Evolutionary conservation across 2,888 invertebrate genomes (phyloP).

Genomic region (Eledona agricola): DNA sequence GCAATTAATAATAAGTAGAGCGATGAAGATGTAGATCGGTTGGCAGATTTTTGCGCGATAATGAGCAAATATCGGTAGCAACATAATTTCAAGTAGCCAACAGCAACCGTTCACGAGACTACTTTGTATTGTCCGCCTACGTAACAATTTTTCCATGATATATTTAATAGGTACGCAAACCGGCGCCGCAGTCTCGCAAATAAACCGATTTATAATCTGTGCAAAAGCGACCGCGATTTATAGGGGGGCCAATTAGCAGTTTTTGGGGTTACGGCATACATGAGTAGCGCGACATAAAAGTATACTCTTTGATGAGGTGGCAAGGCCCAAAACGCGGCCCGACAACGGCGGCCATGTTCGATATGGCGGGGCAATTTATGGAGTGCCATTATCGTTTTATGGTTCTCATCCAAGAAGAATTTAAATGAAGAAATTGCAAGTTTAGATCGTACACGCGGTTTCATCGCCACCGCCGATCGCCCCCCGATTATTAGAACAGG

Average conservation of each 20-base stretch:
- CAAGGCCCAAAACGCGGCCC: slow-evolving; percentile 3
- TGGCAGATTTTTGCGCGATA: slow-evolving; percentile 24
- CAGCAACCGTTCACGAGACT: slow-evolving; percentile 46
- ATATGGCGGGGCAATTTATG: slow-evolving; percentile 30
- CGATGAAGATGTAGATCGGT: slow-evolving; percentile 28
- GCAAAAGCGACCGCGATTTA: slow-evolving; percentile 10
- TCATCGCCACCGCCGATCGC: slow-evolving; percentile 15
- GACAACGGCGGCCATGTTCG: slow-evolving; percentile 27
- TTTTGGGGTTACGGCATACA: no score
- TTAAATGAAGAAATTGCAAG: slow-evolving; percentile 30
- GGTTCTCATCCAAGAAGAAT: slow-evolving; percentile 28
- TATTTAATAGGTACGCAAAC: slow-evolving; percentile 28
- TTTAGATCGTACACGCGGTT: slow-evolving; percentile 13
- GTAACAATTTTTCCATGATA: slow-evolving; percentile 32
- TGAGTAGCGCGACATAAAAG: no score
- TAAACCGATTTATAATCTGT: slow-evolving; percentile 16
- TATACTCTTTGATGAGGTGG: no score
- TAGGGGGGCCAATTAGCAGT: slow-evolving; percentile 15
- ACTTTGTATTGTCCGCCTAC: slow-evolving; percentile 52
- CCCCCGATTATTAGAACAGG: slow-evolving; percentile 20
- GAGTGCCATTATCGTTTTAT: slow-evolving; percentile 36
- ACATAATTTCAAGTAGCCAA: slow-evolving; percentile 50
- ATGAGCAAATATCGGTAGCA: slow-evolving; percentile 47
- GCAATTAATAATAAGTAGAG: slow-evolving; percentile 17
- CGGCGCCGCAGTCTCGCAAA: slow-evolving; percentile 15